Conservation (phyloP, 2,888 invertebrate species). For the Troglohyphantes excavatus region DNA sequence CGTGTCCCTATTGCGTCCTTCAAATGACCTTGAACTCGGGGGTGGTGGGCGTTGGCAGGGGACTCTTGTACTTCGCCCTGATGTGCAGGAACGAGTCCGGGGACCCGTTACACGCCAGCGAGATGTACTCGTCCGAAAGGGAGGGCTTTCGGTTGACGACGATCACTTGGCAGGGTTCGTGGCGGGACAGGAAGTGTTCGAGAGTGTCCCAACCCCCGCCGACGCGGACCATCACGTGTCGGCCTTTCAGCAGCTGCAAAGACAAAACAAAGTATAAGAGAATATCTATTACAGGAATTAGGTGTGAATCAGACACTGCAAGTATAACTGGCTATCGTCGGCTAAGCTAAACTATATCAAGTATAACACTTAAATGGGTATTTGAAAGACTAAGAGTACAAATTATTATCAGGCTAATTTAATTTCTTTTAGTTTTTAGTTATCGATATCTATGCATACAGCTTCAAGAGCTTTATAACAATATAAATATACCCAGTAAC, state of each 20-base stretch:
- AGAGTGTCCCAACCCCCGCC: conserved; percentile 88
- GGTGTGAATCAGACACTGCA: no score
- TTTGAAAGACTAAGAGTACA: no score
- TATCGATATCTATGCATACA: no score
- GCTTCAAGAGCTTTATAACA: no score
- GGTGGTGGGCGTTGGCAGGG: conserved; percentile 58
- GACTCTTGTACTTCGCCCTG: conserved; percentile 75
- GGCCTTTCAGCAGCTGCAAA: conserved; percentile 90
- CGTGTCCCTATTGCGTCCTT: background rate
- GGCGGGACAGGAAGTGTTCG: conserved; percentile 94
- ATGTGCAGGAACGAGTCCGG: conserved; percentile 77
- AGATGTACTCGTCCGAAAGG: conserved; percentile 66
- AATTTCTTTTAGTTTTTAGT: no score
- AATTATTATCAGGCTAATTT: no score
- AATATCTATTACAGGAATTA: no score
- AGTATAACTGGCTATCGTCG: no score
- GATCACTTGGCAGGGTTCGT: conserved; percentile 89
- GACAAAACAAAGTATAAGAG: background rate
- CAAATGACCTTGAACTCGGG: conserved; percentile 63
- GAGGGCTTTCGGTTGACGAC: conserved; percentile 72
- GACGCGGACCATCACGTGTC: conserved; percentile 97
- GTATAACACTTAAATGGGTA: no score
- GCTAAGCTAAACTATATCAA: no score
- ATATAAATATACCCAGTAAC: no score
- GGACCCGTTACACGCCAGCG: conserved; percentile 71